Evolutionary conservation across 1,140 invertebrate genomes (phyloP).

Genomic region (Drosophila truncata): DNA sequence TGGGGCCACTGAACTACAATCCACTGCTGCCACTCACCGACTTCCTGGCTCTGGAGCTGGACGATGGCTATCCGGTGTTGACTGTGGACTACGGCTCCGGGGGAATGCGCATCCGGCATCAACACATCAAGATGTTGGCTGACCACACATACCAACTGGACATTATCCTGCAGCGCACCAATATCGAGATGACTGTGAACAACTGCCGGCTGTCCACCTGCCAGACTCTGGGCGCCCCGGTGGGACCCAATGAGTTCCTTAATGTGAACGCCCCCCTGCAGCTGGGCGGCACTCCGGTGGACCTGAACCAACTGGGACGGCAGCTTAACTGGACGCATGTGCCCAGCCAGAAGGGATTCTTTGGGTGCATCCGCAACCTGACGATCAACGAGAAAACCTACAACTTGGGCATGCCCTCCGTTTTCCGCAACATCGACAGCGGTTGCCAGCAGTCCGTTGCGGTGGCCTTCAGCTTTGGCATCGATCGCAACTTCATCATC

Average conservation of each 20-base stretch:
- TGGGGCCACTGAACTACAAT: slow-evolving; percentile 92
- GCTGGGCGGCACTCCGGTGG: slow-evolving; percentile 91
- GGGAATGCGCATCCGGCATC: slow-evolving; percentile 89
- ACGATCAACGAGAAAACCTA: slow-evolving; percentile 92
- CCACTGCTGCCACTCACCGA: slow-evolving; percentile 89
- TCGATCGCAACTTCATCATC: slow-evolving; percentile 93
- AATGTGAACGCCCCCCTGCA: slow-evolving; percentile 96
- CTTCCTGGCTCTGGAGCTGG: slow-evolving; percentile 96
- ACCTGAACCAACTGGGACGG: slow-evolving; percentile 87
- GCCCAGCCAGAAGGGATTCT: slow-evolving; percentile 89
- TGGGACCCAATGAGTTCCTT: slow-evolving; percentile 90
- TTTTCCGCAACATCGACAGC: slow-evolving; percentile 89
- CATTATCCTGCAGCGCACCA: slow-evolving; percentile 90
- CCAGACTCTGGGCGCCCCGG: slow-evolving; percentile 89
- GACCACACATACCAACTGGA: slow-evolving; percentile 93
- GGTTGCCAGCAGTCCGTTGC: slow-evolving; percentile 90
- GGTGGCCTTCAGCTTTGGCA: slow-evolving; percentile 91
- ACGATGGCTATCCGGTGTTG: slow-evolving; percentile 93
- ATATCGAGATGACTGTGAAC: slow-evolving; percentile 92
- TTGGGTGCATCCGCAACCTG: slow-evolving; percentile 94
- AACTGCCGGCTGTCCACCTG: slow-evolving; percentile 90
- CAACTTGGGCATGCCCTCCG: slow-evolving; percentile 90
- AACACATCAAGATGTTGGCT: slow-evolving; percentile 91
- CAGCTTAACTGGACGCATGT: slow-evolving; percentile 88
- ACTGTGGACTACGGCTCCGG: slow-evolving; percentile 96